Evolutionary conservation across 1,140 invertebrate genomes (phyloP).

Genomic region (Drosophila tropicalis): DNA sequence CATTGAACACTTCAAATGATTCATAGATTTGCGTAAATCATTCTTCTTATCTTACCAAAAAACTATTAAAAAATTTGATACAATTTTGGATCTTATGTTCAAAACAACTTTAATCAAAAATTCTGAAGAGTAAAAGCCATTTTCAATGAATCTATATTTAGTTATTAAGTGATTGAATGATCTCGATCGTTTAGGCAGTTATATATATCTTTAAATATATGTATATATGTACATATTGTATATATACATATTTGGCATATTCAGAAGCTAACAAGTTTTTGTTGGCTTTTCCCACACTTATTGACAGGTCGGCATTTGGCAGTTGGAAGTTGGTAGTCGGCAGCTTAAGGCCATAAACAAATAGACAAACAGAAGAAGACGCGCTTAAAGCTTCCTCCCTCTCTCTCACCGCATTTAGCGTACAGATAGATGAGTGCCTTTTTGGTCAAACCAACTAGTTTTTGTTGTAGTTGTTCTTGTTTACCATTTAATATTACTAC

Average conservation of each 20-base stretch:
- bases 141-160: neutral
- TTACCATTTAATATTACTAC: conserved; percentile 49
- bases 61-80: too few relatives aligned
- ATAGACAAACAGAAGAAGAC: conserved; percentile 62
- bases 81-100: too few relatives aligned
- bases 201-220: neutral
- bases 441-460: conserved; percentile 56
- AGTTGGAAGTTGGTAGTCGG: conserved; percentile 32
- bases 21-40: too few relatives aligned
- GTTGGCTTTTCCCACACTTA: conserved; percentile 78
- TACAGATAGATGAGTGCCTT: conserved; percentile 67
- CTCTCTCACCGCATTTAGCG: neutral
- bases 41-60: too few relatives aligned
- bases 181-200: neutral
- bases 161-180: conserved; percentile 4
- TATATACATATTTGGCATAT: conserved; percentile 2
- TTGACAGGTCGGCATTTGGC: conserved; percentile 58
- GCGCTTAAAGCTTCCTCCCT: neutral
- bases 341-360: conserved; percentile 79
- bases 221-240: neutral
- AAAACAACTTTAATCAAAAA: too few relatives aligned
- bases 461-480: conserved; percentile 38
- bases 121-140: too few relatives aligned
- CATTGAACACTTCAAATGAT: too few relatives aligned
- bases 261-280: conserved; percentile 44